Conservation (phyloP, 1,140 invertebrate species). For the Apis mellifera region Amel_HAv3.1 CM009932.2:9544501-9545000, state of each 20-base stretch:
- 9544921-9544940: not conserved
- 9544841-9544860: not conserved
- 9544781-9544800: not conserved
- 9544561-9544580: not conserved
- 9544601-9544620: conserved; percentile 9
- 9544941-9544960: not conserved
- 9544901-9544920: conserved; percentile 52
- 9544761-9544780: conserved; percentile 58
- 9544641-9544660: conserved; percentile 56
- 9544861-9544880: conserved; percentile 33
- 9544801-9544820: not conserved
- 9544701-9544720: not conserved
- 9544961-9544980: conserved; percentile 29
- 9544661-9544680: conserved; percentile 44
- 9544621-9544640: conserved; percentile 37
- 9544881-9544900: conserved; percentile 55
- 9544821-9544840: not conserved
- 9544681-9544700: conserved; percentile 42
- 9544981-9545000: conserved; percentile 43
- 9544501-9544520: conserved; percentile 27
- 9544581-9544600: not conserved
- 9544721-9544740: conserved; percentile 23
- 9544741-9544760: conserved; percentile 57
- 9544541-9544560: not conserved
- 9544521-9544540: not conserved